A percentile compares a stretch with the other conserved stretches of the same genome.
These are phyloP conservation scores for Selenia dentaria DNA, from an alignment of 2,888 invertebrate species.

Conservation along the genomic window DNA sequence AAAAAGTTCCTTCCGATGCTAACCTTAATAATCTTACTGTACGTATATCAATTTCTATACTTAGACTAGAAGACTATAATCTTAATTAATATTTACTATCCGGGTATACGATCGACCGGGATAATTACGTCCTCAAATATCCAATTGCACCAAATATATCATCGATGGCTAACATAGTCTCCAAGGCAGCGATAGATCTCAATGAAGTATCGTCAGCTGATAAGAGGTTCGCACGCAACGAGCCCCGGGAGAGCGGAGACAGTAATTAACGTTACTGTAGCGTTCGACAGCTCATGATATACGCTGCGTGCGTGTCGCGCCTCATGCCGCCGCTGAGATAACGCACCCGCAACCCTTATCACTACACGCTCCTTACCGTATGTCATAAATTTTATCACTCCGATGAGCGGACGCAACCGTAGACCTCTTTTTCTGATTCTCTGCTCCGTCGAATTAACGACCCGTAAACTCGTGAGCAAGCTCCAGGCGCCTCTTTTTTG, in stretches of 20 bases:
- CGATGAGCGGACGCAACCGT: constrained; percentile 72
- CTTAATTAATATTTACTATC: too few relatives aligned
- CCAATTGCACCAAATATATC: too few relatives aligned
- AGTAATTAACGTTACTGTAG: constrained; percentile 49
- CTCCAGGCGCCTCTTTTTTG: constrained; percentile 61
- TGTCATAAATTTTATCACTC: constrained; percentile 81
- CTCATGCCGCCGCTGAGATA: constrained; percentile 52
- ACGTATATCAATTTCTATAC: too few relatives aligned
- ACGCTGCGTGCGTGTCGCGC: constrained; percentile 40
- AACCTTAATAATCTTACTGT: too few relatives aligned
- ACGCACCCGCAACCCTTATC: constrained; percentile 71
- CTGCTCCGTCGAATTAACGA: constrained; percentile 72
- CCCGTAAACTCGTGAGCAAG: constrained; percentile 73
- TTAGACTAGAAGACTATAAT: too few relatives aligned
- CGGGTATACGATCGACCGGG: too few relatives aligned
- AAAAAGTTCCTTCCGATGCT: too few relatives aligned
- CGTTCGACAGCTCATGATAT: constrained; percentile 48
- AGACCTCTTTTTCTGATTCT: constrained; percentile 64
- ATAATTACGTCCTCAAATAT: neutral
- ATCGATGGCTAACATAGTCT: constrained; percentile 35
- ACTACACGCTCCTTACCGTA: constrained; percentile 78
- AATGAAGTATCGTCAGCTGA: constrained; percentile 48
- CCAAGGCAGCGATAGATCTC: constrained; percentile 34
- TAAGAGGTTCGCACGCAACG: constrained; percentile 41
- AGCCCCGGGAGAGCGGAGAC: constrained; percentile 37